phyloP scores from a whole-genome alignment of 2,888 invertebrate species.

The Nomada goodeniana region DNA sequence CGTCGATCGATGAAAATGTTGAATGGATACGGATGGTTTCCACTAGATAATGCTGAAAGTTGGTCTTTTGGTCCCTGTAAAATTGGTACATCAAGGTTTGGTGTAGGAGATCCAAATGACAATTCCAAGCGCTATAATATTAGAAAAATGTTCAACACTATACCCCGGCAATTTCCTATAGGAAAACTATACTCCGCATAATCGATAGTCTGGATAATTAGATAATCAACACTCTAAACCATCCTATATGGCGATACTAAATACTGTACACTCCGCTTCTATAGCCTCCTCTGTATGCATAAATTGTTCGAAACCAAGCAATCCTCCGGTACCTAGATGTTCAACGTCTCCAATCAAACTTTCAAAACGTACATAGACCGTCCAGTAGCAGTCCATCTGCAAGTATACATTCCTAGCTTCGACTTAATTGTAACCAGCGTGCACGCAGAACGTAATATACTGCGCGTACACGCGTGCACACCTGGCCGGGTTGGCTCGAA shows the following conservation, averaged over 20 bases:
- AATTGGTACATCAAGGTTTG: not conserved
- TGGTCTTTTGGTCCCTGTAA: too few species aligned
- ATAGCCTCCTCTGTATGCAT: not conserved
- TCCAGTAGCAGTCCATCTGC: not conserved
- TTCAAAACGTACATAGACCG: not conserved
- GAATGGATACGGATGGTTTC: not conserved
- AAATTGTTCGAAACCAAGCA: not conserved
- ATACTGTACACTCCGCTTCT: too few species aligned
- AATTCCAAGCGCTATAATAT: too few species aligned
- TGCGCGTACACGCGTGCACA: conserved; percentile 15
- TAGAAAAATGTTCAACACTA: too few species aligned
- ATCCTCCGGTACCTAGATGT: too few species aligned
- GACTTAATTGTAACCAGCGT: conserved; percentile 52
- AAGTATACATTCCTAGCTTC: not conserved
- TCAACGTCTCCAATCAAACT: not conserved
- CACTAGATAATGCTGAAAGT: too few species aligned
- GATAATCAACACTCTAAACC: too few species aligned
- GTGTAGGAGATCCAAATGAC: too few species aligned
- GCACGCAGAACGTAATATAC: conserved; percentile 36
- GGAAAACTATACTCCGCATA: too few species aligned
- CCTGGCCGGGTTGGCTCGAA: conserved; percentile 31
- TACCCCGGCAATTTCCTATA: too few species aligned
- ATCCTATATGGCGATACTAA: too few species aligned
- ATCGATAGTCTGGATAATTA: too few species aligned
- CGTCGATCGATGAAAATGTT: not conserved